phyloP scores from a whole-genome alignment of 2,888 invertebrate genomes.

The Sphaerophoria rueppellii region DNA sequence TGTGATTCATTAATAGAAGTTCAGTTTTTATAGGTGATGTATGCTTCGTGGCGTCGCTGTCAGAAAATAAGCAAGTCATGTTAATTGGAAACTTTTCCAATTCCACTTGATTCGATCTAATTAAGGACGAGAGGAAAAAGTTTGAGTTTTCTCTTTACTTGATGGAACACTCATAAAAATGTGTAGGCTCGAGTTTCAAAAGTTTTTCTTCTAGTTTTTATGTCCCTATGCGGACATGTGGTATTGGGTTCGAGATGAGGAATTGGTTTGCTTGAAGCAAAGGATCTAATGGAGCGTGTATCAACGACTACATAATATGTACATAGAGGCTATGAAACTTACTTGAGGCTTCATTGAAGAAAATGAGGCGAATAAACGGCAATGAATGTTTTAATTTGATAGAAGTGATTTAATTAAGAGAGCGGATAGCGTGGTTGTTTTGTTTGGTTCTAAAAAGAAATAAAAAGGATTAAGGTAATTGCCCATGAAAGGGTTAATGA shows the following conservation, averaged over 20 bases:
- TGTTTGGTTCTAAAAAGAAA: not conserved
- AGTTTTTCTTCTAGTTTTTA: constrained; percentile 18
- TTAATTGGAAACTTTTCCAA: constrained; percentile 73
- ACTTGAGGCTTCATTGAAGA: constrained; percentile 21
- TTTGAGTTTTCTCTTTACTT: constrained; percentile 53
- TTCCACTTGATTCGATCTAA: constrained; percentile 71
- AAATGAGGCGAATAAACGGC: not conserved
- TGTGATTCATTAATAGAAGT: constrained; percentile 50
- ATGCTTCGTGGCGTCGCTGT: not conserved
- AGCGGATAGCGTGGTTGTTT: too few species aligned
- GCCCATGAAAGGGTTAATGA: constrained; percentile 17
- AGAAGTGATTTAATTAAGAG: constrained; percentile 1
- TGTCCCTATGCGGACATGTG: constrained; percentile 11
- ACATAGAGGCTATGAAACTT: not conserved
- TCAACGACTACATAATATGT: constrained; percentile 37
- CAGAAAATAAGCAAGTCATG: constrained; percentile 35
- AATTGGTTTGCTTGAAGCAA: constrained; percentile 20
- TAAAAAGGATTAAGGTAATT: not conserved
- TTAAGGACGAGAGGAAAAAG: constrained; percentile 51
- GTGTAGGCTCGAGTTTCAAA: constrained; percentile 41
- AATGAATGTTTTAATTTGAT: not conserved
- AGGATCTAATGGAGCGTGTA: constrained; percentile 45
- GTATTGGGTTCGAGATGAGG: constrained; percentile 8
- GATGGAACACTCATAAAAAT: constrained; percentile 23
- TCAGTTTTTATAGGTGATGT: constrained; percentile 42